A percentile compares a stretch with the other conserved stretches of the same genome.
Evolutionary conservation across 2,888 invertebrate genomes (phyloP).

Genomic region (Plusia festucae): DNA sequence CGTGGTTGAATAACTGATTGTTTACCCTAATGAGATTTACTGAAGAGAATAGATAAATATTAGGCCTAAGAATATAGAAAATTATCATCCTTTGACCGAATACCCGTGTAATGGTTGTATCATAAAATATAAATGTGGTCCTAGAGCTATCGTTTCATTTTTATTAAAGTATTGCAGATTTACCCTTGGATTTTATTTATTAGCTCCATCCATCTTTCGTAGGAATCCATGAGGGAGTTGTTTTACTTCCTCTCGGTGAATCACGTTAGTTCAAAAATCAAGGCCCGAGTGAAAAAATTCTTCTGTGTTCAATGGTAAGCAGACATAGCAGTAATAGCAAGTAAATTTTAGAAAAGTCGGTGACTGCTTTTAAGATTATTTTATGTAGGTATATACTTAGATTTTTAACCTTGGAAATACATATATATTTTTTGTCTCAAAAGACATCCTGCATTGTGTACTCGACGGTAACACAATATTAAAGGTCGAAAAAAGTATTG

Average conservation of each 20-base stretch:
- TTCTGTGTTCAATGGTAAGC: conserved; percentile 85
- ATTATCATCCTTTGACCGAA: background rate
- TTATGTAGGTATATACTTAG: no score
- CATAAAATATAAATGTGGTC: background rate
- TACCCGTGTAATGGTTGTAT: background rate
- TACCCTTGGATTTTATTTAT: conserved; percentile 40
- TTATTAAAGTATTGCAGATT: conserved; percentile 35
- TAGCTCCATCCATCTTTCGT: conserved; percentile 43
- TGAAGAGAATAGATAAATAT: background rate
- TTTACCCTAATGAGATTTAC: background rate
- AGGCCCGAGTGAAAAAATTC: conserved; percentile 82
- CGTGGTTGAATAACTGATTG: background rate
- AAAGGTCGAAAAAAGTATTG: no score
- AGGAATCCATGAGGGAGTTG: conserved; percentile 85
- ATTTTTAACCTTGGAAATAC: no score
- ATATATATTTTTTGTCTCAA: no score
- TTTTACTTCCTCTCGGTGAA: conserved; percentile 85
- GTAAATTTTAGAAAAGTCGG: no score
- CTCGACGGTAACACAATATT: no score
- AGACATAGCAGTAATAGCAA: no score
- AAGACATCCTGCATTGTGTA: no score
- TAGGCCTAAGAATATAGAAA: background rate
- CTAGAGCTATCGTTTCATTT: conserved; percentile 18
- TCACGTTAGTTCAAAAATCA: conserved; percentile 83
- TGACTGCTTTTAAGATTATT: no score